A percentile compares a stretch with the other conserved stretches of the same genome.
These are phyloP conservation scores for Dreissena polymorpha DNA, from an alignment of 1,140 invertebrate species.

Conservation along the genomic window DNA sequence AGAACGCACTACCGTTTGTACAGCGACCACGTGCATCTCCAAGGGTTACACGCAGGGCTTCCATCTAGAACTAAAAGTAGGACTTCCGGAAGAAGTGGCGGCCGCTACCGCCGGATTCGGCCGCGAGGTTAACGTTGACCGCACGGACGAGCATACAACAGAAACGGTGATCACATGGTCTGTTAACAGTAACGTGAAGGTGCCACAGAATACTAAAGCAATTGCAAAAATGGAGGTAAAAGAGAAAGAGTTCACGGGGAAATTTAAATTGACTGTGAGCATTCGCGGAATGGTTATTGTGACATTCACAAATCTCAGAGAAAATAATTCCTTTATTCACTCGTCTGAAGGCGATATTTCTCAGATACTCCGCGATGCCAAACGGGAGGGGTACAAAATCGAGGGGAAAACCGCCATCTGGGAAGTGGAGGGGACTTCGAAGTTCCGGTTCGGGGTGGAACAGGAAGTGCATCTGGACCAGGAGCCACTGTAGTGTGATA, in stretches of 20 bases:
- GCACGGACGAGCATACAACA: constrained; percentile 77
- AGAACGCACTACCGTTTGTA: constrained; percentile 79
- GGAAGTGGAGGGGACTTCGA: constrained; percentile 72
- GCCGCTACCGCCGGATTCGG: constrained; percentile 81
- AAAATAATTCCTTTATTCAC: constrained; percentile 79
- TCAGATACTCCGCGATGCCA: constrained; percentile 71
- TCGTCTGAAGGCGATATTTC: constrained; percentile 76
- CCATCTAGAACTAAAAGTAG: constrained; percentile 80
- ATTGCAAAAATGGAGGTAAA: constrained; percentile 80
- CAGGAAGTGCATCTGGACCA: constrained; percentile 76
- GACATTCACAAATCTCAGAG: constrained; percentile 75
- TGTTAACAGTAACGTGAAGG: constrained; percentile 80
- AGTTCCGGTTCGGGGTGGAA: constrained; percentile 78
- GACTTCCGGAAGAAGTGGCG: constrained; percentile 79
- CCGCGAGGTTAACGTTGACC: constrained; percentile 80
- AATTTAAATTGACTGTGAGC: constrained; percentile 77
- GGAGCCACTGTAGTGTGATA: constrained; percentile 38
- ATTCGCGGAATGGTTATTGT: constrained; percentile 78
- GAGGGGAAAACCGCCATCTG: constrained; percentile 69
- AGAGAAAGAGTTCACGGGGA: constrained; percentile 79
- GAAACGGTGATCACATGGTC: constrained; percentile 80
- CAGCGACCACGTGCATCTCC: constrained; percentile 77
- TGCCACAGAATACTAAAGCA: constrained; percentile 76
- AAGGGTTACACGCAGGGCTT: constrained; percentile 80
- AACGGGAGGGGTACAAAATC: constrained; percentile 65